Base-by-base conservation (phyloP, 2,797 vertebrate species). In the Parauchenoglanis punctatus region DNA sequence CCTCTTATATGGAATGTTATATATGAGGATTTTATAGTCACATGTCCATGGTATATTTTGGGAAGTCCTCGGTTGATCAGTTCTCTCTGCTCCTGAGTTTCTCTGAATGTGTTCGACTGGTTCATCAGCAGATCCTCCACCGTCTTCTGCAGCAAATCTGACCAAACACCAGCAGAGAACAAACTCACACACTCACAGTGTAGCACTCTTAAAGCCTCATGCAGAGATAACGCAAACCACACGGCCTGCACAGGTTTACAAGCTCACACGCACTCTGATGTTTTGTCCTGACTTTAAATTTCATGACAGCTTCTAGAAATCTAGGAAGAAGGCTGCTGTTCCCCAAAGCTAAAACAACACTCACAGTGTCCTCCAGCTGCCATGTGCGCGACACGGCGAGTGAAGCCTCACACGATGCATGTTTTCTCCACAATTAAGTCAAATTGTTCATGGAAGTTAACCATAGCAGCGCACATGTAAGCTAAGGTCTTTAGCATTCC, bases 91-190 rank as follows among this genome's bases (percentile, higher is more conserved):
- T 99, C 97, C 93, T 96, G 96, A 49, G 94, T 94, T 90, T 91
- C 93, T 88, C 98, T 95, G 92, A 97, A 97, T 90, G 89, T 6
- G 31, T 95, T 94, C 0, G 93, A 93, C n/a, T 92, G 49, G 89
- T 93, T 97, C 97, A 99, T 98, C 92, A 99, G 90, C 76, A 99
- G 89, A 61, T 94, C 90, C 44, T 93, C 87, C 5, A 94, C 95
- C 0, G 97, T 96, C 92, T 96, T 97, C 82, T 94, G 89, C 68
- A 99, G 95, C 81, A 89, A 31, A 46, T 85, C 90, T 91, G 23
- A 44, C 54, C 83, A 11, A 54, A 31, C 68, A 73, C 40, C 13
- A 58, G 28, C n/a, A 31, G 67, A 68, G 67, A 17, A 25, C 44
- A 1, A 13, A 18, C 67, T 28, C 12, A n/a, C 13, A 6, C 17